These are phyloP conservation scores for Chlorops oryzae DNA, from an alignment of 1,140 invertebrate species.

Conservation along the genomic window DNA sequence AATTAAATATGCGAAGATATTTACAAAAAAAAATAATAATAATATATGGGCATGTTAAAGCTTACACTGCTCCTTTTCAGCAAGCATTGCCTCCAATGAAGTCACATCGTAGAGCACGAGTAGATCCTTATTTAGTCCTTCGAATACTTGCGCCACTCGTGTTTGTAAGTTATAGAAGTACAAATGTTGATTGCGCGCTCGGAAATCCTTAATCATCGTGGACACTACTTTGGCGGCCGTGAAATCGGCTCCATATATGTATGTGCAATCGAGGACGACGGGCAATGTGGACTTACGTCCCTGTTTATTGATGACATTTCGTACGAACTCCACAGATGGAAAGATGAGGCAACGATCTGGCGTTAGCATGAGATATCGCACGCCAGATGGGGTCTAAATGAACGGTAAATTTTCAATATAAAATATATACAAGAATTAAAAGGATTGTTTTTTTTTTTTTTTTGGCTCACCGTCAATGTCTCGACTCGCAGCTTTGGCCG, in stretches of 20 bases:
- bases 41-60: no score
- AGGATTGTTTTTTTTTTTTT: neutral
- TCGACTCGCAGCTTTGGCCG: slow-evolving; percentile 77
- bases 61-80: slow-evolving; percentile 46
- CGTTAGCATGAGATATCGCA: slow-evolving; percentile 74
- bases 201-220: slow-evolving; percentile 66
- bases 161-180: slow-evolving; percentile 77
- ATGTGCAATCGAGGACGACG: slow-evolving; percentile 76
- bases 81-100: slow-evolving; percentile 61
- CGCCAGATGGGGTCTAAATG: slow-evolving; percentile 55
- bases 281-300: slow-evolving; percentile 60
- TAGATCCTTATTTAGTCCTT: slow-evolving; percentile 66
- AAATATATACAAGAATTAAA: neutral
- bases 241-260: slow-evolving; percentile 77
- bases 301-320: slow-evolving; percentile 74
- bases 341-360: slow-evolving; percentile 82
- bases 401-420: slow-evolving; percentile 38
- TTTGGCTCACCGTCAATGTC: slow-evolving; percentile 52
- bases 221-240: slow-evolving; percentile 72
- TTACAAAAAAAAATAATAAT: no score
- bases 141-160: slow-evolving; percentile 69
- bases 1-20: no score
- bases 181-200: slow-evolving; percentile 61
- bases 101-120: slow-evolving; percentile 67
- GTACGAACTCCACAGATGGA: slow-evolving; percentile 81